Evolutionary conservation across 2,888 invertebrate species (phyloP), one percentile per base, ranked within the genome.

Genomic region (Zygothrica quintamaculata): DNA sequence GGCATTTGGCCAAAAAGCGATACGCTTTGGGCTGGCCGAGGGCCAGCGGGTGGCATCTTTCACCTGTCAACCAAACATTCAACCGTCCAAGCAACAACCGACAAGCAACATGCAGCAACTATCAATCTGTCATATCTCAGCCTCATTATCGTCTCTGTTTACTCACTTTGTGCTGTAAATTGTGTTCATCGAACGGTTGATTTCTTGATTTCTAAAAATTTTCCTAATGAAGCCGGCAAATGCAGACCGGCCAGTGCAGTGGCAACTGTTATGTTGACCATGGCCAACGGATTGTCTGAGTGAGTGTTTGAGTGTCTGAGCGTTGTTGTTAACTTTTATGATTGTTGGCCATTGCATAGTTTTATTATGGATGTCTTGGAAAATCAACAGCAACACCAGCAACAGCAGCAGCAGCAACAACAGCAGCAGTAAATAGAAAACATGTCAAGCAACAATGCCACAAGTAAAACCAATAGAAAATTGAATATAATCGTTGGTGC

Each of bases 321-420:
- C 59, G 65, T 43, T 58, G 62, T 13, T 78, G 84, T 85, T 79
- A 86, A 82, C 80, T 84, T 87, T 81, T 87, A 81, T 87, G 85
- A 84, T 86, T 82, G n/a, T 84, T n/a, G n/a, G n/a, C 78, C 87
- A 86, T 84, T 77, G 75, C 80, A 75, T 69, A 53, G 78, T 65
- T 65, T 76, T 69, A 76, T 84, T 84, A 84, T 84, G 87, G 82
- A 61, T 60, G 73, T 73, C 8, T 36, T 69, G 76, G 78, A 61
- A 74, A 77, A 75, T 56, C 66, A 74, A 59, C 74, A 73, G 59
- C n/a, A n/a, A n/a, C n/a, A n/a, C n/a, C n/a, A n/a, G n/a, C n/a
- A n/a, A n/a, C n/a, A n/a, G n/a, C n/a, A n/a, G n/a, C n/a, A n/a
- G n/a, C n/a, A n/a, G n/a, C n/a, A n/a, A n/a, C n/a, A n/a, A n/a